phyloP scores from a whole-genome alignment of 2,113 vertebrate species.

The Panurus biarmicus region DNA sequence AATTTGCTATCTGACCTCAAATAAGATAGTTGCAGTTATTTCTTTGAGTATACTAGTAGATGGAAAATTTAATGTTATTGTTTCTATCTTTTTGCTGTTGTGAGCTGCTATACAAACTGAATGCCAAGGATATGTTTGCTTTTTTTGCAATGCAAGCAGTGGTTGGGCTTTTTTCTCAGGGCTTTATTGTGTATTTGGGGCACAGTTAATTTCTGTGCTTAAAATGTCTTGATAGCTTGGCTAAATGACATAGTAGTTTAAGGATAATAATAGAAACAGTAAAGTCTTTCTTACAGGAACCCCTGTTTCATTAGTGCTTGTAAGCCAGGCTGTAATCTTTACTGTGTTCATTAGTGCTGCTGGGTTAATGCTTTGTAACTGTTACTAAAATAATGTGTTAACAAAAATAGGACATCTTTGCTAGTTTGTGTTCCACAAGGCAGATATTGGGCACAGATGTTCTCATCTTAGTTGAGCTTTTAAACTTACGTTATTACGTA shows the following conservation, averaged over 20 bases:
- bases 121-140: background rate
- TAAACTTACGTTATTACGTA: background rate
- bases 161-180: background rate
- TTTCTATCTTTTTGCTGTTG: background rate
- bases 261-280: background rate
- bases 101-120: background rate
- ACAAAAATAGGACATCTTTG: background rate
- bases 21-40: background rate
- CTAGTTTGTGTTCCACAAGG: background rate
- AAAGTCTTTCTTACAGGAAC: background rate
- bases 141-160: background rate
- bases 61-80: background rate
- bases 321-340: background rate
- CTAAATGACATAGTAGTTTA: background rate
- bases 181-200: background rate
- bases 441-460: background rate
- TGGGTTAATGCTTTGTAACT: background rate
- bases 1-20: background rate
- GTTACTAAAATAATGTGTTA: background rate
- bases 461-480: slow-evolving; percentile 5
- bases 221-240: background rate
- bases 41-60: background rate
- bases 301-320: background rate
- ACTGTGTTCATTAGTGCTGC: background rate
- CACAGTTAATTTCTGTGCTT: background rate